Conservation (phyloP, 1,140 invertebrate genomes). For the Brachionus sp. region DNA sequence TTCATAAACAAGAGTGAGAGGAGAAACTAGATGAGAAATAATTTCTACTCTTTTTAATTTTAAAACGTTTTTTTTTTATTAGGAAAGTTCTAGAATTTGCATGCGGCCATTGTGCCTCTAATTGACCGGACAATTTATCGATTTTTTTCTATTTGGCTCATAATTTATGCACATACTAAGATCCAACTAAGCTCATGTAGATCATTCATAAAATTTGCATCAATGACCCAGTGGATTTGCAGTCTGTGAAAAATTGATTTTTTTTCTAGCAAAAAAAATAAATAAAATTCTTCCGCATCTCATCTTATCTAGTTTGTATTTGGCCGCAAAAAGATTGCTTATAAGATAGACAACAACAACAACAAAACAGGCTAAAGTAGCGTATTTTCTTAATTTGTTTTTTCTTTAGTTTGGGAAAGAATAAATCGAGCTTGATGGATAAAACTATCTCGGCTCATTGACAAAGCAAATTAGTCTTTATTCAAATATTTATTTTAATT, state of each 20-base stretch:
- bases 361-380: too few species aligned
- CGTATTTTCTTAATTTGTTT: too few species aligned
- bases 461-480: not conserved
- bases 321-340: not conserved
- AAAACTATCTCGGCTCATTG: not conserved
- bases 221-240: not conserved
- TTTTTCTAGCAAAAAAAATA: not conserved
- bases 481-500: not conserved
- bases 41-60: not conserved
- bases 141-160: not conserved
- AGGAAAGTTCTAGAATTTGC: not conserved
- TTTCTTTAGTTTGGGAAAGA: not conserved
- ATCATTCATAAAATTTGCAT: constrained; percentile 5
- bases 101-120: not conserved
- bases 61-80: not conserved
- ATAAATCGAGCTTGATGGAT: not conserved
- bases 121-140: not conserved
- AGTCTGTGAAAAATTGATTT: not conserved
- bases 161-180: not conserved
- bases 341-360: too few species aligned
- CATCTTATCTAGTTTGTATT: not conserved
- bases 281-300: not conserved
- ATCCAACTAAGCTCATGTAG: not conserved
- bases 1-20: not conserved
- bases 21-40: not conserved